Percentiles rank a stretch among this genome's conserved stretches.
Evolutionary conservation across 2,888 invertebrate species (phyloP).

Genomic region (Erannis defoliaria): DNA sequence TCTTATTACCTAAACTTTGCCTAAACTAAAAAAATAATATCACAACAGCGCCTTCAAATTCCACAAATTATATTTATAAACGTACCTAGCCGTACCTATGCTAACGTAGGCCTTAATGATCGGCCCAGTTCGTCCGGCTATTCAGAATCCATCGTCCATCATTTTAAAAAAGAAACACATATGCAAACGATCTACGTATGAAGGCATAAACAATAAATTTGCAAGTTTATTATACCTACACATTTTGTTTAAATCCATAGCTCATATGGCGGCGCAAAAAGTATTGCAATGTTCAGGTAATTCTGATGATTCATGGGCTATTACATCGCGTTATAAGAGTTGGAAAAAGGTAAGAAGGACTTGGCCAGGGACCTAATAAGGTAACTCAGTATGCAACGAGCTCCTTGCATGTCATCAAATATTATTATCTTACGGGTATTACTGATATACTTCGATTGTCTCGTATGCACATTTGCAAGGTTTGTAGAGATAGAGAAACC

Average conservation of each 20-base stretch:
- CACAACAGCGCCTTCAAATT: no score
- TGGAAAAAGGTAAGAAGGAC: constrained; percentile 56
- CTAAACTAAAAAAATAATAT: no score
- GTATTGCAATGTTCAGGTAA: constrained; percentile 70
- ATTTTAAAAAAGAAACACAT: constrained; percentile 7
- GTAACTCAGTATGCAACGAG: no score
- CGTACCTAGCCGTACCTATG: no score
- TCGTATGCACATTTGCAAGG: no score
- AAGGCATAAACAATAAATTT: constrained; percentile 46
- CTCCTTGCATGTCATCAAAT: no score
- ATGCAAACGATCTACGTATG: constrained; percentile 32
- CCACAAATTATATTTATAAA: no score
- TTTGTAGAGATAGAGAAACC: no score
- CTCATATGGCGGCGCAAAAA: constrained; percentile 56
- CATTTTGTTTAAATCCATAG: constrained; percentile 61
- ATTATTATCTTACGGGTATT: no score
- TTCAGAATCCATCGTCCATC: not conserved
- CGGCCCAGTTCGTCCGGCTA: not conserved
- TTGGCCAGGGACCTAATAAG: constrained; percentile 11
- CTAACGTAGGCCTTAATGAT: no score
- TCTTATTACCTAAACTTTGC: no score
- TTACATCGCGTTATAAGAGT: constrained; percentile 69
- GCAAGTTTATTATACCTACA: constrained; percentile 47
- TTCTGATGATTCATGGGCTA: constrained; percentile 72
- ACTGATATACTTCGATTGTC: no score